Conservation (phyloP, 1,140 invertebrate species). For the Lithobius niger region DNA sequence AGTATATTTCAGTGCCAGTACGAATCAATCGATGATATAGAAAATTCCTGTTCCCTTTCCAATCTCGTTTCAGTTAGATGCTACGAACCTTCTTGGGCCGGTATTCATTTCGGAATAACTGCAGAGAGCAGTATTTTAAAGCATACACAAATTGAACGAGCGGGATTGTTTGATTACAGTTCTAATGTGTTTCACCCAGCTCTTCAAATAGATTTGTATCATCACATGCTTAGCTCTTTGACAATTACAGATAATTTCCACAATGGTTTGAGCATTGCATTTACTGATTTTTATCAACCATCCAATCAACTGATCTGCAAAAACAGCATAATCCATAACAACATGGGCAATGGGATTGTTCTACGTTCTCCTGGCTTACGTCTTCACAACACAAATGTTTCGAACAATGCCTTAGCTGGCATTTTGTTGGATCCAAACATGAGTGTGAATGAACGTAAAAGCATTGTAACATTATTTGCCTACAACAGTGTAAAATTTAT, state of each 20-base stretch:
- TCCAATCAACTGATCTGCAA: no score
- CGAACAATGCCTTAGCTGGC: no score
- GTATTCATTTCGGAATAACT: constrained; percentile 71
- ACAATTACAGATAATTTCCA: constrained; percentile 65
- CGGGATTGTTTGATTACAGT: constrained; percentile 85
- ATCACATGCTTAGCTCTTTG: constrained; percentile 75
- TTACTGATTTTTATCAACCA: constrained; percentile 82
- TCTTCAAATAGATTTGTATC: constrained; percentile 89
- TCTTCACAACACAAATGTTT: no score
- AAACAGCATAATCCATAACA: constrained; percentile 60
- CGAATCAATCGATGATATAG: constrained; percentile 56
- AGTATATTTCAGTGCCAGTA: constrained; percentile 78
- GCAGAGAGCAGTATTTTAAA: constrained; percentile 79
- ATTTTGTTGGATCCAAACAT: no score
- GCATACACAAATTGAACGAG: constrained; percentile 74
- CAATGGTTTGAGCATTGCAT: constrained; percentile 74
- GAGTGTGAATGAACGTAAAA: no score
- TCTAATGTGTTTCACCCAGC: constrained; percentile 52
- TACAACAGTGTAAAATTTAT: no score
- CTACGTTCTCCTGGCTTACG: no score
- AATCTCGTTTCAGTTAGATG: constrained; percentile 79
- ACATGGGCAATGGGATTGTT: constrained; percentile 74
- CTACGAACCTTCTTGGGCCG: constrained; percentile 82
- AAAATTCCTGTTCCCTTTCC: constrained; percentile 76
- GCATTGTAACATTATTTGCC: no score